Percentiles rank a stretch among this genome's conserved stretches.
Conservation (phyloP, 2,113 vertebrate genomes). For the Mobula hypostoma region DNA sequence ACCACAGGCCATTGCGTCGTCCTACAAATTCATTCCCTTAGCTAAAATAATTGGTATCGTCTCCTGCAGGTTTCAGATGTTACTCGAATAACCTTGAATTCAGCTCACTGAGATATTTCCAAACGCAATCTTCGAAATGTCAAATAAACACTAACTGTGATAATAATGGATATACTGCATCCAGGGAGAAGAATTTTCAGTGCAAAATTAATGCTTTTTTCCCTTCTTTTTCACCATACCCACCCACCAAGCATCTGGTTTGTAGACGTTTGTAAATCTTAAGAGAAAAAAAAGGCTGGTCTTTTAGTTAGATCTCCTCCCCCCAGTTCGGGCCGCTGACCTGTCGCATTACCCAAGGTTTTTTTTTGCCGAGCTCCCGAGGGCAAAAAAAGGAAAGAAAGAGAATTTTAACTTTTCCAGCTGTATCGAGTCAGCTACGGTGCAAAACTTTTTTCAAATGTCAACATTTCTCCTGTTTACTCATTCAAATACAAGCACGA, state of each 20-base stretch:
- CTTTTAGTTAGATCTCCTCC: constrained; percentile 35
- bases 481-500: neutral
- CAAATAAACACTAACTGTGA: neutral
- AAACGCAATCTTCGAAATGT: constrained; percentile 12
- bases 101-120: neutral
- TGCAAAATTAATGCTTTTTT: constrained; percentile 12
- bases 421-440: constrained; percentile 35
- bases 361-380: constrained; percentile 31
- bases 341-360: constrained; percentile 33
- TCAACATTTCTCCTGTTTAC: neutral
- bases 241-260: neutral
- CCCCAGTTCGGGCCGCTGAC: constrained; percentile 34
- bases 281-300: constrained; percentile 27
- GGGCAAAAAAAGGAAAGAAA: constrained; percentile 18
- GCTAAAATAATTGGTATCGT: neutral
- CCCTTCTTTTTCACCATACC: constrained; percentile 31
- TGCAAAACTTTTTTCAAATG: constrained; percentile 26
- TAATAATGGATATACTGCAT: neutral
- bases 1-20: neutral
- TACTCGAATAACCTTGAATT: constrained; percentile 1
- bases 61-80: neutral
- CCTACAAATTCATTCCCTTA: neutral
- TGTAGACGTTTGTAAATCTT: constrained; percentile 36
- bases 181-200: neutral
- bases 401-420: constrained; percentile 38